Conservation (phyloP, 2,797 vertebrate genomes). For the Sebastolobus alascanus region DNA sequence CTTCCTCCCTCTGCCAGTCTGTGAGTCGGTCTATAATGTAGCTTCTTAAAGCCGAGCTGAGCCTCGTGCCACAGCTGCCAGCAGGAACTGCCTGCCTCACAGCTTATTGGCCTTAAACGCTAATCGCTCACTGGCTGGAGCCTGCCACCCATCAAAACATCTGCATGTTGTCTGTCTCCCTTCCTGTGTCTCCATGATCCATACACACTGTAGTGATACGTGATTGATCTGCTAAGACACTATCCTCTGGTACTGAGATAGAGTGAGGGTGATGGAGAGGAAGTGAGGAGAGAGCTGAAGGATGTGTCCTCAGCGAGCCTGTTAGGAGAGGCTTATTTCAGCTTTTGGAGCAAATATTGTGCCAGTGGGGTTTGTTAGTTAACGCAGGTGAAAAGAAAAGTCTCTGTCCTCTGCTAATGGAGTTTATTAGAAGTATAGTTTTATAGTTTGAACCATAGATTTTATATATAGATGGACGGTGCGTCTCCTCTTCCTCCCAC, state of each 20-base stretch:
- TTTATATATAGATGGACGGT: too few species aligned
- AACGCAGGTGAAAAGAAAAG: background rate
- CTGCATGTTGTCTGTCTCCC: conserved; percentile 27
- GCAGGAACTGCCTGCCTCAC: conserved; percentile 48
- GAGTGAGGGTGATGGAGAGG: background rate
- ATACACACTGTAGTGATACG: background rate
- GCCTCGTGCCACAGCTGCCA: conserved; percentile 44
- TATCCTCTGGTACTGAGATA: background rate
- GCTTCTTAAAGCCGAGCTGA: conserved; percentile 48
- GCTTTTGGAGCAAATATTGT: background rate
- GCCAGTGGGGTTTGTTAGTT: background rate
- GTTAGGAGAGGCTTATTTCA: background rate
- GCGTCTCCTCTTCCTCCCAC: too few species aligned
- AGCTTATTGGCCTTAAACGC: conserved; percentile 48
- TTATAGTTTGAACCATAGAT: background rate
- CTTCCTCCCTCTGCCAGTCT: conserved; percentile 52
- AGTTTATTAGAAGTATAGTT: too few species aligned
- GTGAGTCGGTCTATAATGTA: conserved; percentile 43
- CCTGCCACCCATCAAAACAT: conserved; percentile 53
- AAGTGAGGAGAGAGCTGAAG: background rate
- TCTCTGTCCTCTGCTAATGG: background rate
- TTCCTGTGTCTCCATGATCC: conserved; percentile 2
- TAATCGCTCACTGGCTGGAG: conserved; percentile 40
- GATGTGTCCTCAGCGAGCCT: background rate
- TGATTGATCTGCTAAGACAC: background rate